Evolutionary conservation across 2,113 vertebrate species (phyloP).

Genomic region (Hucho hucho): DNA sequence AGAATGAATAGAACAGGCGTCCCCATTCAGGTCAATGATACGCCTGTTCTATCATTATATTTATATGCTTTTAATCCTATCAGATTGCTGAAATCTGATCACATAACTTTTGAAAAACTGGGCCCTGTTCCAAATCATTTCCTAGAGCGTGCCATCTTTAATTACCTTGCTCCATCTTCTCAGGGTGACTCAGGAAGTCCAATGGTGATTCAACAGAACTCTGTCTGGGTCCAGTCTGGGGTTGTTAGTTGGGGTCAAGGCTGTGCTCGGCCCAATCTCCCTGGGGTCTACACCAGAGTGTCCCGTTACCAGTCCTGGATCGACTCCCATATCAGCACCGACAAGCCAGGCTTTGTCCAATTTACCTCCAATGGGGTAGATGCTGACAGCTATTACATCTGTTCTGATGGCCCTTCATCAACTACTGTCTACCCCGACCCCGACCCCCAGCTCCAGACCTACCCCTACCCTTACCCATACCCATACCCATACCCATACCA

Average conservation of each 20-base stretch:
- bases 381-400: neutral
- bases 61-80: too few relatives aligned
- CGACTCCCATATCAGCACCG: neutral
- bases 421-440: neutral
- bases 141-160: too few relatives aligned
- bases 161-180: conserved; percentile 26
- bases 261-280: conserved; percentile 76
- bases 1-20: too few relatives aligned
- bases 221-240: conserved; percentile 75
- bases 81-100: too few relatives aligned
- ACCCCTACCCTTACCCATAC: too few relatives aligned
- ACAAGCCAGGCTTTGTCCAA: conserved; percentile 8
- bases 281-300: conserved; percentile 78
- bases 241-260: conserved; percentile 80
- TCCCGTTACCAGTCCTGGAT: conserved; percentile 76
- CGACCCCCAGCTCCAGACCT: too few relatives aligned
- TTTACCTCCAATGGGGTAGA: neutral
- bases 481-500: too few relatives aligned
- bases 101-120: too few relatives aligned
- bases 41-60: neutral
- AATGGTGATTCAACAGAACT: conserved; percentile 69
- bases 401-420: neutral
- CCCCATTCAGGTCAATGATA: too few relatives aligned
- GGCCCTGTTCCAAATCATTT: too few relatives aligned
- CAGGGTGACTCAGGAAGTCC: conserved; percentile 81